These are phyloP conservation scores for Gasterosteus aculeatus DNA, from an alignment of 2,113 vertebrate genomes.

Conservation along the genomic window DNA sequence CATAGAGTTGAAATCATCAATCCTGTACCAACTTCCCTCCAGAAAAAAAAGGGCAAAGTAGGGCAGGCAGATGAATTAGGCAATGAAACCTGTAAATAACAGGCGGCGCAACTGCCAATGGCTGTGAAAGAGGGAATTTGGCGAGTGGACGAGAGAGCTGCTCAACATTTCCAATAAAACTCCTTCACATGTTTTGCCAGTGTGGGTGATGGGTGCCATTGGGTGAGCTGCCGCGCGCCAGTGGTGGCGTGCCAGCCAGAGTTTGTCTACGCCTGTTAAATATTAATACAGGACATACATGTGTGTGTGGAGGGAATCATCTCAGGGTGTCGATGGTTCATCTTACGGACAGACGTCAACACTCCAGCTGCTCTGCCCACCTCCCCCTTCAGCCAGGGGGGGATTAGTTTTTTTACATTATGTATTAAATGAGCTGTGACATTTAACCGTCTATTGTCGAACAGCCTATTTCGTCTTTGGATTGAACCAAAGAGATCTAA, in stretches of 20 bases:
- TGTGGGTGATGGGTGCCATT: no score
- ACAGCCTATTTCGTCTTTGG: neutral
- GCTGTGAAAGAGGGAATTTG: neutral
- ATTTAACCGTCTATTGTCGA: neutral
- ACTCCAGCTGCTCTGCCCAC: slow-evolving; percentile 36
- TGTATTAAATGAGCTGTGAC: neutral
- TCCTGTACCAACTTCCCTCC: neutral
- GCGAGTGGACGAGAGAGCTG: neutral
- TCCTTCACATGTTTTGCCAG: neutral
- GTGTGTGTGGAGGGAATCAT: slow-evolving; percentile 51
- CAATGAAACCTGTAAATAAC: neutral
- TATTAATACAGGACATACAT: slow-evolving; percentile 47
- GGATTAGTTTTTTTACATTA: slow-evolving; percentile 24
- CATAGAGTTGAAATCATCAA: neutral
- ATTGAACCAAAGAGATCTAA: neutral
- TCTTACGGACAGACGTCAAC: slow-evolving; percentile 55
- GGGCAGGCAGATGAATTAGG: neutral
- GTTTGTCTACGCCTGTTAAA: neutral
- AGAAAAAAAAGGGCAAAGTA: neutral
- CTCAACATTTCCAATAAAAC: neutral
- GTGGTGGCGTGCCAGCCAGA: neutral
- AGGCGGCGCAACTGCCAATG: neutral
- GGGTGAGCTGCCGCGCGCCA: neutral
- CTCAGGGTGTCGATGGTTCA: slow-evolving; percentile 57
- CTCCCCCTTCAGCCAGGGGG: slow-evolving; percentile 29